phyloP scores from a whole-genome alignment of 2,888 invertebrate genomes.

The Microplitis deprimator region DNA sequence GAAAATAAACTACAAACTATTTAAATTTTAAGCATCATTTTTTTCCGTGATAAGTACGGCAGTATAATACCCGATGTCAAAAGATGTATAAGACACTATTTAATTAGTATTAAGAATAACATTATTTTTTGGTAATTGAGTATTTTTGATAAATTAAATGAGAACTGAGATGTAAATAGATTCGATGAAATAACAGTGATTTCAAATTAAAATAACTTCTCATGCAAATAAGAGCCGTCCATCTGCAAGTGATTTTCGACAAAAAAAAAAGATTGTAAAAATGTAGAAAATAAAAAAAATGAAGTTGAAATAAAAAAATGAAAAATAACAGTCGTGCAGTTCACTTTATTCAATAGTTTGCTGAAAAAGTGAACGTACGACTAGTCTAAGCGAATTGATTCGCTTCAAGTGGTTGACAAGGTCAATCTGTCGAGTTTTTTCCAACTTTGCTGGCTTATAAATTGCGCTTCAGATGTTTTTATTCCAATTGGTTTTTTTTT shows the following conservation, averaged over 20 bases:
- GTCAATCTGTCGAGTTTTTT: slow-evolving; percentile 23
- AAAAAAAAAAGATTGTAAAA: not conserved
- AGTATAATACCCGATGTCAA: no score
- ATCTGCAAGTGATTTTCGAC: slow-evolving; percentile 7
- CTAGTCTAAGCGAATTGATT: slow-evolving; percentile 20
- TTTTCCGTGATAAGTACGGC: no score
- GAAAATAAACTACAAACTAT: no score
- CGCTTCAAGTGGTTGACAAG: slow-evolving; percentile 32
- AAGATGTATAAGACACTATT: no score
- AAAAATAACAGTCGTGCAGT: slow-evolving; percentile 38
- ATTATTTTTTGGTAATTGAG: no score
- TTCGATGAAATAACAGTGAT: slow-evolving; percentile 46
- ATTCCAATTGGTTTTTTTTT: slow-evolving; percentile 1
- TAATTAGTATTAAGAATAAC: no score
- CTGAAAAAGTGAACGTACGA: slow-evolving; percentile 14
- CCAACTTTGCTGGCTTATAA: slow-evolving; percentile 3
- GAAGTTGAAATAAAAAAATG: not conserved
- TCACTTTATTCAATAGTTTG: not conserved
- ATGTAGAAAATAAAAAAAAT: slow-evolving; percentile 27
- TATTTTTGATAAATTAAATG: no score
- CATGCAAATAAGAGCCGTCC: slow-evolving; percentile 41
- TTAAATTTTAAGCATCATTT: no score
- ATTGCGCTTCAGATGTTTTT: slow-evolving; percentile 11
- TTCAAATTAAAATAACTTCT: slow-evolving; percentile 52
- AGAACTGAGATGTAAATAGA: not conserved